Evolutionary conservation across 2,888 invertebrate genomes (phyloP).

Genomic region (Drosophila prostipennis): DNA sequence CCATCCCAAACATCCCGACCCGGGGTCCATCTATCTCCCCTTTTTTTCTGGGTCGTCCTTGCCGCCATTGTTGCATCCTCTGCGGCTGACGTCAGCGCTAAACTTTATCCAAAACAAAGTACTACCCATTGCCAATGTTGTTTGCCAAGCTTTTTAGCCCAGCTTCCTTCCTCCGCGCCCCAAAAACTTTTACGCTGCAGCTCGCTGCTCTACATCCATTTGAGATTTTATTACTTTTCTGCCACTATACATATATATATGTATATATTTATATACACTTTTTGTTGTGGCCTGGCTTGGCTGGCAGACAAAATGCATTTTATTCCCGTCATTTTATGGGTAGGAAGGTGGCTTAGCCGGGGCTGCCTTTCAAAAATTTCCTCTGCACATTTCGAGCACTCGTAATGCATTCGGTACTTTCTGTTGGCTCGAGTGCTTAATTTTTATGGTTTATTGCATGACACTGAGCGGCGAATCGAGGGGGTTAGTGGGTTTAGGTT

Average conservation of each 20-base stretch:
- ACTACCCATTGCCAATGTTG: slow-evolving; percentile 59
- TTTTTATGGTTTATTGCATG: slow-evolving; percentile 68
- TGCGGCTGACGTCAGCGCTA: slow-evolving; percentile 73
- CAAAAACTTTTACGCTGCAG: slow-evolving; percentile 59
- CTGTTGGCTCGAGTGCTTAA: slow-evolving; percentile 49
- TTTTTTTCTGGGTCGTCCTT: slow-evolving; percentile 29
- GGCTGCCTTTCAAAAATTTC: slow-evolving; percentile 47
- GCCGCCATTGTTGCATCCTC: slow-evolving; percentile 67
- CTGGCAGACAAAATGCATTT: slow-evolving; percentile 58
- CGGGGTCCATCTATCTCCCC: not conserved
- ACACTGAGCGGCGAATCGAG: slow-evolving; percentile 37
- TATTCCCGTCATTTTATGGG: slow-evolving; percentile 58
- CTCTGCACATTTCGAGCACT: slow-evolving; percentile 36
- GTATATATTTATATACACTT: slow-evolving; percentile 31
- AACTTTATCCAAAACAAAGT: slow-evolving; percentile 62
- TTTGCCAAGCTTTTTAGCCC: slow-evolving; percentile 47
- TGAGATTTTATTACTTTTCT: slow-evolving; percentile 72
- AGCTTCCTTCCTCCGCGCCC: slow-evolving; percentile 24
- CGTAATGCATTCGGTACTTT: slow-evolving; percentile 55
- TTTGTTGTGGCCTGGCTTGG: slow-evolving; percentile 34
- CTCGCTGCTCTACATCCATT: slow-evolving; percentile 65
- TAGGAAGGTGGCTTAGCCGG: slow-evolving; percentile 44
- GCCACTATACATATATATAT: slow-evolving; percentile 32
- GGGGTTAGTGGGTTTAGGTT: slow-evolving; percentile 1
- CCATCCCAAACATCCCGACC: not conserved